phyloP scores from a whole-genome alignment of 2,888 invertebrate genomes.

The Cephus spinipes region DNA sequence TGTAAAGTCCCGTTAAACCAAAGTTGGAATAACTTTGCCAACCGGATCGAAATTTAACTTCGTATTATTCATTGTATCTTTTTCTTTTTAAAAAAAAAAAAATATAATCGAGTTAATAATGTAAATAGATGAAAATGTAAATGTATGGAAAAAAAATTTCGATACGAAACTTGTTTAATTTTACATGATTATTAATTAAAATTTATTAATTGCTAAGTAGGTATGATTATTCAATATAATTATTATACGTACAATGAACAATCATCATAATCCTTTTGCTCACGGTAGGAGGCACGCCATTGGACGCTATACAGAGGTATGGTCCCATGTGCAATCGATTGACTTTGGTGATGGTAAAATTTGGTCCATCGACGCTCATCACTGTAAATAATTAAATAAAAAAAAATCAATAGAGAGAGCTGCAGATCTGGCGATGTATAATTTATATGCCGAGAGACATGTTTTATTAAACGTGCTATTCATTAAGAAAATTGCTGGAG shows the following conservation, averaged over 20 bases:
- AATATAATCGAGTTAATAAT: not conserved
- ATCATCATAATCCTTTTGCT: conserved; percentile 68
- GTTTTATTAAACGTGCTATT: not conserved
- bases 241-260: conserved; percentile 67
- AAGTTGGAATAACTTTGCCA: conserved; percentile 1
- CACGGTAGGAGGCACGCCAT: conserved; percentile 68
- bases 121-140: not conserved
- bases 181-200: not conserved
- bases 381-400: conserved; percentile 67
- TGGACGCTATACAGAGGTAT: conserved; percentile 68
- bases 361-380: conserved; percentile 74
- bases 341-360: conserved; percentile 62
- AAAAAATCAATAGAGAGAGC: conserved; percentile 16
- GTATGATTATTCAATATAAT: not conserved
- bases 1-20: not conserved
- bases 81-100: too few relatives aligned
- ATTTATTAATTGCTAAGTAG: not conserved
- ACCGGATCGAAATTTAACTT: not conserved
- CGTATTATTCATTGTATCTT: not conserved
- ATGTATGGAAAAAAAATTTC: not conserved
- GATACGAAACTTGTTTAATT: not conserved
- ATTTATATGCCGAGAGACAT: not conserved
- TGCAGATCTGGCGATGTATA: not conserved
- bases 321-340: conserved; percentile 69
- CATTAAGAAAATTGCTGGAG: not conserved